Base-by-base conservation (phyloP, 2,888 invertebrate genomes). In the Agonopterix alstromeriana region DNA sequence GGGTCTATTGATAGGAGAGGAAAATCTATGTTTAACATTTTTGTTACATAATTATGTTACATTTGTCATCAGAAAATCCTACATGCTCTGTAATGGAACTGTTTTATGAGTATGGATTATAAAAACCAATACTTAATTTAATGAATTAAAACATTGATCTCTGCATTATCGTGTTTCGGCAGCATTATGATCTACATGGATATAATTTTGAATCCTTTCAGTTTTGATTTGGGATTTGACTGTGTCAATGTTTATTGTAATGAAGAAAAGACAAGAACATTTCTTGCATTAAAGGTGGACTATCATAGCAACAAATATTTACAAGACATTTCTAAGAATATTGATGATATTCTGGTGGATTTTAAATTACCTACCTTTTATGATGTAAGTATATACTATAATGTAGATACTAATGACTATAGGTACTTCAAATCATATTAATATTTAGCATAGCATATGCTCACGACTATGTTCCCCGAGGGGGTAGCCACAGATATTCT, bases 211-310 rank as follows among this genome's bases (percentile, higher is more conserved):
- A 57, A 17, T 48, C 46, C 53, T 82, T 82, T 43, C 65, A 93
- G 92, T 59, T 92, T 94, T 82, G 63, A 87, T 12, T 63, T 94
- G 49, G 80, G 90, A 46, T 91, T 94, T 63, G 86, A 90, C 53
- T 82, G 86, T 47, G 71, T 96, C 5, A 91, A 92, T 62, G 85
- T 95, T 12, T 97, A 95, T 67, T 92, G 93, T 53, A 98, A 97
- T 77, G 97, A 96, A 63, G 95, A 97, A 59, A 90, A 90, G 50
- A 94, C 95, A 3, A 92, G 97, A 56, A 96, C 97, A 1, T 97
- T 97, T 78, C 77, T 97, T 55, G 94, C 94, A 1, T 81, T 97
- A 43, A 88, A 91, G 65, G 92, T 93, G 42, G 90, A 90, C 61
- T 65, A 87, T 52, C 88, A 89, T 45, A 90, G 91, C 38, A 82